Evolutionary conservation across 2,113 vertebrate genomes (phyloP), one percentile per base, ranked within the genome.

Genomic region (Notothenia rossii): DNA sequence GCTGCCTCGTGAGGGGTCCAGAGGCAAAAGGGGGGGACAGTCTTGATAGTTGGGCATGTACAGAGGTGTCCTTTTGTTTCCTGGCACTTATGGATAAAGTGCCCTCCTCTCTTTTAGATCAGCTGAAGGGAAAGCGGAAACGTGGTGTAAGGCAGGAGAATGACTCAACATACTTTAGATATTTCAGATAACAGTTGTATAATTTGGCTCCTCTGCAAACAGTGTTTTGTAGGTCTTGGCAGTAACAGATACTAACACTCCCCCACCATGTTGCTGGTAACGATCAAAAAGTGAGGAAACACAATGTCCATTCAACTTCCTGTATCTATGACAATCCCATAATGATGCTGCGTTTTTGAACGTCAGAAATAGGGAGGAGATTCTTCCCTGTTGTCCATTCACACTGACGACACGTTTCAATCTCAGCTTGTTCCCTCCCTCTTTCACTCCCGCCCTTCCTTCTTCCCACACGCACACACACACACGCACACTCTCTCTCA

Each of bases 71-170:
- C 93, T 50, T 93, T 93, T 91, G 91, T 89, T 88, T 89, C 90
- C 91, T 69, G 93, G 94, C 91, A 90, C 89, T 88, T 87, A 86
- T 71, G 93, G 91, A 77, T 87, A 89, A 88, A 86, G 87, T 88
- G 91, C 86, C 88, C 81, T 90, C 91, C 74, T 88, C 89, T 82
- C 86, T 88, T 89, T 93, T 94, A 95, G 92, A 95, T 87, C 90
- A 94, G 94, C 94, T 96, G 94, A 93, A 94, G 95, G 94, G 86
- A 95, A 89, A 95, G 94, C 62, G 93, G 87, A 94, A 95, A 95
- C 86, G 75, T 88, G 87, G 91, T 90, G 92, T 96, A 73, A 96
- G 94, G 93, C 90, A 94, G 90, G 85, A 90, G 86, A 92, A 91
- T 89, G 81, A 94, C 89, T 93, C 79, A 86, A 86, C 84, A 93